Evolutionary conservation across 2,113 vertebrate species (phyloP), one percentile per base, ranked within the genome.

Genomic region (Pangasianodon gigas): DNA sequence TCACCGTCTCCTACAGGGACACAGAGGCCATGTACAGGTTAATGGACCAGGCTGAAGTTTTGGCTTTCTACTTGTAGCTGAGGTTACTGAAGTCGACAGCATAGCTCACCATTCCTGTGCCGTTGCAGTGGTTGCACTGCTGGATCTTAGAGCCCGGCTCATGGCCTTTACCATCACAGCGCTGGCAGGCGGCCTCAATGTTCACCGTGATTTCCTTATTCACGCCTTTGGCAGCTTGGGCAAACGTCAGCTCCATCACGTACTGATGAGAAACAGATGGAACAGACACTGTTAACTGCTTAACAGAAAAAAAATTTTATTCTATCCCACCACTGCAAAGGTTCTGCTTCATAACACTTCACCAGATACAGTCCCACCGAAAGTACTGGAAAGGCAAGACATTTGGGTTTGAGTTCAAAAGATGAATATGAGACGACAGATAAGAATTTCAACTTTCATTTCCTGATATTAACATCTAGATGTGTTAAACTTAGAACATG

Each of bases 171-270:
- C 98, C 98, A 0, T 96, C 87, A 10, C 98, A 99, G 37, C 97
- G 96, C 92, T 97, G 97, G 24, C 98, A 99, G 52, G 96, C 91
- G 41, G 97, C 96, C 0, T 97, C 97, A 14, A 98, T 95, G 92
- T 96, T 97, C 84, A 99, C 90, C 0, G 96, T 93, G 0, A 99
- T 97, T 95, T 99, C 98, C 93, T 99, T 99, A 93, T 99, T 99
- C 71, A 99, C 97, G 0, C 98, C 98, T 93, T 99, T 99, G 41
- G 98, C 98, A 21, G 98, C 98, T 88, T 99, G 98, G 83, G 92
- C 97, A 95, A 99, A 99, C 0, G 98, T 99, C 94, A 99, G 94
- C 48, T 99, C 98, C 98, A 99, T 98, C 90, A 97, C 94, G 75
- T 98, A 98, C 98, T 99, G 94, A 80, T 32, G 21, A 2, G 6